Percentiles rank a stretch among this genome's conserved stretches.
Conservation (phyloP, 2,797 vertebrate species). For the Peromyscus melanophrys region DNA sequence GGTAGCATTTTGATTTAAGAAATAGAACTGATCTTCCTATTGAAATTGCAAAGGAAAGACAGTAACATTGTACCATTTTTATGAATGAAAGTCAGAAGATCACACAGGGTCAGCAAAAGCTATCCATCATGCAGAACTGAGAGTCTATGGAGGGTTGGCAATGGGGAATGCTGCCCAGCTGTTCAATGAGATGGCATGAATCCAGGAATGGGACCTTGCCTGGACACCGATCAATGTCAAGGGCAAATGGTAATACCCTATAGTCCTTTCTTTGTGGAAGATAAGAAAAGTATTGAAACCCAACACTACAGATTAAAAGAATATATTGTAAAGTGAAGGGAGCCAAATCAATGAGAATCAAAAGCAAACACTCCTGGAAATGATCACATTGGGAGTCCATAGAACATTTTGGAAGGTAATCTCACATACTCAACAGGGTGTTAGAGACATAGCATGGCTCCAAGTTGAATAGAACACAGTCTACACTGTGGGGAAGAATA, state of each 20-base stretch:
- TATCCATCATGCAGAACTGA: fast-evolving
- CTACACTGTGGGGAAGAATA: background rate
- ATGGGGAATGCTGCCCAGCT: background rate
- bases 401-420: constrained; percentile 50
- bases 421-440: constrained; percentile 17
- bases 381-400: background rate
- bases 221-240: background rate
- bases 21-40: background rate
- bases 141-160: fast-evolving
- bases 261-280: background rate
- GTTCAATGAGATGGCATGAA: background rate
- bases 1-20: background rate
- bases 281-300: constrained; percentile 28
- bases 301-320: background rate
- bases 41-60: background rate
- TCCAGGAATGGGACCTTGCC: background rate
- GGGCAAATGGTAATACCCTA: background rate
- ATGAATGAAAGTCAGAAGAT: background rate
- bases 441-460: background rate
- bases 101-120: background rate
- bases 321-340: background rate
- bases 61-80: background rate
- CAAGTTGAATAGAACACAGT: background rate
- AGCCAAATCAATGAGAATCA: background rate
- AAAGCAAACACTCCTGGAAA: background rate